Conservation (phyloP, 2,113 vertebrate genomes). For the Chionis minor region DNA sequence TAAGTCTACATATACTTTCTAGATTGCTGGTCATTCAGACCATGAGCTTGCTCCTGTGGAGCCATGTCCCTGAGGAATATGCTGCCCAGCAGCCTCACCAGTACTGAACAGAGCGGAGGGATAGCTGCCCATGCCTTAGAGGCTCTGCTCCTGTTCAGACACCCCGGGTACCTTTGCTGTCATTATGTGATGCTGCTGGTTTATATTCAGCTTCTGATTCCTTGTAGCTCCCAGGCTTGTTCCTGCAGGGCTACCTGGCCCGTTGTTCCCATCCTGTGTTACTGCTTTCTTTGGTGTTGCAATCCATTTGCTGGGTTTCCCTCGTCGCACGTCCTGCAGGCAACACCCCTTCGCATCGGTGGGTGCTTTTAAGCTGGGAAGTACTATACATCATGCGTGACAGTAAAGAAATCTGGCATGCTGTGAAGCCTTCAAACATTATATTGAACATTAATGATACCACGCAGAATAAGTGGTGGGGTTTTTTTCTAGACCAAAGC, state of each 20-base stretch:
- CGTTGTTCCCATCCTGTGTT: background rate
- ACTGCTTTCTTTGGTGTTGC: background rate
- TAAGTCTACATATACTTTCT: background rate
- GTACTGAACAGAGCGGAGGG: background rate
- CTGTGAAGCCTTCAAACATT: background rate
- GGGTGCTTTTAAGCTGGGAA: background rate
- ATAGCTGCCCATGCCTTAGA: background rate
- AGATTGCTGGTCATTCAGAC: background rate
- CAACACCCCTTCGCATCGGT: fast-evolving
- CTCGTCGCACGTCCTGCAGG: background rate
- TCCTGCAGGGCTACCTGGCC: background rate
- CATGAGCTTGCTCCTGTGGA: background rate
- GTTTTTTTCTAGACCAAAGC: background rate
- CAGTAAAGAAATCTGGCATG: background rate
- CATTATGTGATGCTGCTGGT: background rate
- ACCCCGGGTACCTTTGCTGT: background rate
- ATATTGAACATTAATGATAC: background rate
- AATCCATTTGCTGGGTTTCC: background rate
- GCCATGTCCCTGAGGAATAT: background rate
- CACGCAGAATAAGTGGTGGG: background rate
- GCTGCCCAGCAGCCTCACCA: background rate
- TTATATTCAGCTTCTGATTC: background rate
- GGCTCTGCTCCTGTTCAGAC: background rate
- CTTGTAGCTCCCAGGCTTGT: background rate
- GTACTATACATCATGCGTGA: fast-evolving